Percentiles rank a stretch among this genome's conserved stretches.
These are phyloP conservation scores for Drosophila hamatofila DNA, from an alignment of 2,888 invertebrate species.

Conservation along the genomic window DNA sequence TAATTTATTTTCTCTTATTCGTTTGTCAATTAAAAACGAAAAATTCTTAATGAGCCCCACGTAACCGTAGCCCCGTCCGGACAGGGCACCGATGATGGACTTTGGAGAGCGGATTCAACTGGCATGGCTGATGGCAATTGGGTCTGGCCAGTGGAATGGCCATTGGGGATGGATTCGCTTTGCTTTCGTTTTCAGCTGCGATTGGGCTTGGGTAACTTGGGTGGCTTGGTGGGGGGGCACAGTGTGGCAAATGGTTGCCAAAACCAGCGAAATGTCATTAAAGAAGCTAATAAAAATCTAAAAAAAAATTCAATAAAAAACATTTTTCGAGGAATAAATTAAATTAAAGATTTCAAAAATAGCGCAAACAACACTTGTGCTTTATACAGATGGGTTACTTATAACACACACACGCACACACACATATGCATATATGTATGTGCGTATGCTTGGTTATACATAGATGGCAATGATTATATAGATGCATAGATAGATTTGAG, in stretches of 20 bases:
- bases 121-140: too few relatives aligned
- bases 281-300: conserved; percentile 68
- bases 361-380: conserved; percentile 29
- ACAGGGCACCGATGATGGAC: neutral
- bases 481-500: conserved; percentile 22
- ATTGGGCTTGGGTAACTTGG: neutral
- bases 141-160: too few relatives aligned
- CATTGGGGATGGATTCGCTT: neutral
- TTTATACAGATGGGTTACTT: conserved; percentile 44
- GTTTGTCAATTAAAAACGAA: conserved; percentile 74
- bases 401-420: conserved; percentile 25
- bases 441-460: conserved; percentile 2
- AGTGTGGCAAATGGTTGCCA: conserved; percentile 24
- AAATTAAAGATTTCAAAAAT: conserved; percentile 60
- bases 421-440: neutral
- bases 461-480: conserved; percentile 6
- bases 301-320: neutral
- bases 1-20: conserved; percentile 44
- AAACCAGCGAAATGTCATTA: conserved; percentile 73
- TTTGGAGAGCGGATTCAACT: conserved; percentile 4
- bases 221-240: neutral
- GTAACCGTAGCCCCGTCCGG: conserved; percentile 41
- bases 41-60: conserved; percentile 78
- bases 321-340: conserved; percentile 48
- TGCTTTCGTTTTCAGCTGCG: neutral